Conservation (phyloP, 2,113 vertebrate genomes). For the Marcusenius ussheri region DNA sequence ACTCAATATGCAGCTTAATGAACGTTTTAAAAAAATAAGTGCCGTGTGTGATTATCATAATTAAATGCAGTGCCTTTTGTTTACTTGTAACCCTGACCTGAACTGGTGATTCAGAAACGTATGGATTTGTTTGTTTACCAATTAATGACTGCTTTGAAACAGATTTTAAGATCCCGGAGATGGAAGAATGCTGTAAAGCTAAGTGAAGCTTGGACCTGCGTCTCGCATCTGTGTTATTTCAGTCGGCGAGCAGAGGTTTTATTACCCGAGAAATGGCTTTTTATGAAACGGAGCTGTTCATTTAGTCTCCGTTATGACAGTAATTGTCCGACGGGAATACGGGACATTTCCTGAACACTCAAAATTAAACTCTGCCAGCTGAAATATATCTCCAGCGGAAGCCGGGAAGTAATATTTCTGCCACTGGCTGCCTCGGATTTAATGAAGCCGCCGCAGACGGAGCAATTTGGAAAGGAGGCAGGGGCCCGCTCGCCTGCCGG, state of each 20-base stretch:
- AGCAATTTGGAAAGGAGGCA: no score
- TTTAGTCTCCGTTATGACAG: not conserved
- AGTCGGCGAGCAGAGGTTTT: not conserved
- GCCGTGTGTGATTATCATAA: not conserved
- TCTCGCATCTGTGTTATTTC: not conserved
- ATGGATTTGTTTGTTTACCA: not conserved
- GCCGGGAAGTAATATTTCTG: not conserved
- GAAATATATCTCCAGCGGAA: not conserved
- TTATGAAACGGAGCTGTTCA: not conserved
- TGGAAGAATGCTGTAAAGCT: not conserved
- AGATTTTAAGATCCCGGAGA: not conserved
- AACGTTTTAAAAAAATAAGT: not conserved
- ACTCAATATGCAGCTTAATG: not conserved
- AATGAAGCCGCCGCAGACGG: not conserved
- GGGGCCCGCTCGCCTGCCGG: no score
- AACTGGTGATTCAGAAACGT: not conserved
- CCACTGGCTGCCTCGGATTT: not conserved
- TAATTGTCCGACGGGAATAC: conserved; percentile 12
- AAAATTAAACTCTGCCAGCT: not conserved
- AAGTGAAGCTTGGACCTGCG: not conserved
- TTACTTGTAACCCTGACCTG: not conserved
- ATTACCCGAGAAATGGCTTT: not conserved
- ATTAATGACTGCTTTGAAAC: not conserved
- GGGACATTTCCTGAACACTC: not conserved
- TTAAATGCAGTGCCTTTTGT: not conserved